Evolutionary conservation across 1,140 invertebrate species (phyloP).

Genomic region (Cotesia typhae): DNA sequence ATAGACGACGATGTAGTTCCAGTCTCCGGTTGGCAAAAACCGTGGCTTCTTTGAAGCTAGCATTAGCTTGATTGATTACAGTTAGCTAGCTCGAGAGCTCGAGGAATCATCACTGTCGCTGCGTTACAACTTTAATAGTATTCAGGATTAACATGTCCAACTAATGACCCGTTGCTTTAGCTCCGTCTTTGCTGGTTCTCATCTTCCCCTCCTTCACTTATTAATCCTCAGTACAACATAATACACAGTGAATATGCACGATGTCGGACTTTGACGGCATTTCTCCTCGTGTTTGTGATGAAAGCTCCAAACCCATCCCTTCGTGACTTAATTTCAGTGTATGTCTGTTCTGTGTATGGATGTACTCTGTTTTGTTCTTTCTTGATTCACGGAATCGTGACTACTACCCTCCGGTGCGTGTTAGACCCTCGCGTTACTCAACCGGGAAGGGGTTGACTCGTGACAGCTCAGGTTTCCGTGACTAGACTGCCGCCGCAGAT

Average conservation of each 20-base stretch:
- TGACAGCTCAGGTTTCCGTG: conserved; percentile 20
- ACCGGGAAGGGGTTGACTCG: conserved; percentile 3
- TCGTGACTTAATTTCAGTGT: conserved; percentile 38
- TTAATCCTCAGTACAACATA: background rate
- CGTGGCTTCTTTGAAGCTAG: conserved; percentile 33
- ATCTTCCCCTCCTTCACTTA: background rate
- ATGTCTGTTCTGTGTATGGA: conserved; percentile 21
- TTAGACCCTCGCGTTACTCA: conserved; percentile 1
- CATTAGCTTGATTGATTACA: conserved; percentile 48
- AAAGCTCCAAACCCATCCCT: conserved; percentile 29
- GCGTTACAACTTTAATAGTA: conserved; percentile 40
- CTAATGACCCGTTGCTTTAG: conserved; percentile 42
- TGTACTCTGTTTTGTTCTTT: conserved; percentile 22
- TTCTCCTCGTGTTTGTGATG: background rate
- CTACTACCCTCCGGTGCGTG: conserved; percentile 12
- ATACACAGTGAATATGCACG: background rate
- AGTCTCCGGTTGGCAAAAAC: background rate
- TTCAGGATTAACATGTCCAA: conserved; percentile 48
- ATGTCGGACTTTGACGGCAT: background rate
- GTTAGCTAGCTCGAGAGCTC: conserved; percentile 18
- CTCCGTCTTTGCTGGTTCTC: conserved; percentile 4
- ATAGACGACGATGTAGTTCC: background rate
- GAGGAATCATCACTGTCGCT: conserved; percentile 38
- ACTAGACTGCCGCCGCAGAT: conserved; percentile 17
- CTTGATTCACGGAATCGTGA: conserved; percentile 27